Base-by-base conservation (phyloP, 2,888 invertebrate genomes). In the Enchytraeus crypticus region DNA sequence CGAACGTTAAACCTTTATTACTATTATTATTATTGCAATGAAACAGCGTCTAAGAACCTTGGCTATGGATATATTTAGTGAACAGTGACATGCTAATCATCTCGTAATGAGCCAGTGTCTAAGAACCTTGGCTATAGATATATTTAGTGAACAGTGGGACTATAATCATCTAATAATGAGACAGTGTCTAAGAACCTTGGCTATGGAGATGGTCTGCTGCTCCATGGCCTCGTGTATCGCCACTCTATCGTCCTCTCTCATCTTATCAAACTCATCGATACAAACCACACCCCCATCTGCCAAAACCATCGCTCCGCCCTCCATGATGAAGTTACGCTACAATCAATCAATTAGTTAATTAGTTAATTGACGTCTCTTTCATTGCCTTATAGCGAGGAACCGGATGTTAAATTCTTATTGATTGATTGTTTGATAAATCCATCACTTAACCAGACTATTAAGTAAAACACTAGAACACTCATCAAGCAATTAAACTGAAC, bases 221-320 rank as follows among this genome's bases (percentile, higher is more conserved):
- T 98, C 98, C 98, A 98, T 98, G 29, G 98, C 98, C 82, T 98
- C 98, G 80, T 98, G 98, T 75, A 98, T 99, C 47, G 97, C 97
- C 8, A 98, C 98, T 68, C 97, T 84, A 80, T 98, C 98, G 77
- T 98, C 97, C 80, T 98, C 97, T 59, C 92, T 84, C 98, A 98
- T 99, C 83, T 99, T 98, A 81, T 98, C 97, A 79, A 98, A 98
- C 81, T 98, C 98, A 79, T 99, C 98, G 76, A 98, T 99, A 79
- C 98, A 98, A 0, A 98, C 97, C 1, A 97, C 95, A 32, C 98
- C 98, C 3, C 97, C 97, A 81, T 98, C 98, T 0, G 97, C 98
- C 43, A 98, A 81, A 29, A 98, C 98, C 98, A 98, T 98, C 1
- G 98, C 98, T 11, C 98, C 98, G 14, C 98, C 96, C 81, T 96